Base-by-base conservation (phyloP, 2,797 vertebrate species). In the Manis pentadactyla region DNA sequence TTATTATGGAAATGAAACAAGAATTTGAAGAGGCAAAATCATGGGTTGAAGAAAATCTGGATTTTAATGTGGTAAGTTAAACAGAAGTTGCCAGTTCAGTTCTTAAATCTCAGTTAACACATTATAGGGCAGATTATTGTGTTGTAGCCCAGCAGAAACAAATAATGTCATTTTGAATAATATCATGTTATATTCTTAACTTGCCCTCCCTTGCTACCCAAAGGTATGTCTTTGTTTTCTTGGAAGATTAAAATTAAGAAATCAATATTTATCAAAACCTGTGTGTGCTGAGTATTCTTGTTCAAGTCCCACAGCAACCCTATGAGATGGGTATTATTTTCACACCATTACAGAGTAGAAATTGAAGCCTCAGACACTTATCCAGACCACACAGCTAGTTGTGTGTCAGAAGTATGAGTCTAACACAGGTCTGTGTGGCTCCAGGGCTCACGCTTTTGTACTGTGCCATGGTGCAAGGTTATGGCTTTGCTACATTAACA, bases 1-100 rank as follows among this genome's bases (percentile, higher is more conserved):
- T 99, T 94, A 99, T 99, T 97, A 99, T 99, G 99, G 99, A 99
- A 97, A 99, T 99, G 99, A 99, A 99, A 95, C 99, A 99, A 3
- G 99, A 99, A 94, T 99, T 99, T 95, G 99, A 99, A 42, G 98
- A 99, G 85, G 99, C 99, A 61, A 99, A 99, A 27, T 99, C 99
- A 25, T 99, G 99, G 99, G 99, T 99, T 93, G 99, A 99, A 98
- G 99, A 99, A 98, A 99, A 99, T 98, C 99, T 99, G 19, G 99
- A 99, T 98, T 99, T 99, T 97, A 99, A 99, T 97, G 99, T 99
- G 99, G 99, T 99, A 98, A 99, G 99, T 95, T 42, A 0, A 55
- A 93, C 39, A 86, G 94, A 84, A 90, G 39, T 85, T 94, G 12
- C 25, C 88, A 29, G 51, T 90, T 61, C 15, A 51, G 49, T 95